Base-by-base conservation (phyloP, 2,888 invertebrate genomes). In the Thelaira solivaga region DNA sequence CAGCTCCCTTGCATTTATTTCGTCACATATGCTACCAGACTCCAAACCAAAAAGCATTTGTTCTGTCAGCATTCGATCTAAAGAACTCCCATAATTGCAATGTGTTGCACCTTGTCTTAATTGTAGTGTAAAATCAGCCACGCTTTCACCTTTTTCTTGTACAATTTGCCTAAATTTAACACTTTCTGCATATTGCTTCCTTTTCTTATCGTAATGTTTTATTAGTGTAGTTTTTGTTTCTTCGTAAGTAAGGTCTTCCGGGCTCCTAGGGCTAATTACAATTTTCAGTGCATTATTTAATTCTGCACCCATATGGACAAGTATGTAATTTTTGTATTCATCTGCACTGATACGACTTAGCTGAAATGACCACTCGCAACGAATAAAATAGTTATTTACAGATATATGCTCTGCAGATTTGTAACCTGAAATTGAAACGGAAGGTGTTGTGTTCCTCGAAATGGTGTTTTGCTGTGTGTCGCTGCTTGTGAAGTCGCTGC, bases 1-100 rank as follows among this genome's bases (percentile, higher is more conserved):
- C 39, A 16, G n/a, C 39, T 31, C 11, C 31, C 11, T 31, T n/a
- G 51, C 65, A 29, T 73, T 81, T 10, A 80, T 74, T 26, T 77
- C 76, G 41, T 81, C 76, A 16, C 80, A 80, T 3, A 68, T 51
- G 4, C 26, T 24, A 24, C 76, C 62, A 8, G 67, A 69, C 36
- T 39, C 31, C 3, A 31, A 11, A 7, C 78, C 76, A 41, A 55
- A 72, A 20, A 80, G 13, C 13, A 82, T 13, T 55, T 81, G 80
- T 26, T 81, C 80, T 7, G 61, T 68, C 7, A 81, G 55, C 78
- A 77, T 31, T 2, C 36, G 13, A 6, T n/a, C n/a, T 4, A 36
- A 8, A 47, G 76, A 77, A 2, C 36, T 43, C 5, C 55, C 45
- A 26, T 62, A 62, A 4, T 72, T 29, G 5, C 36, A 36, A 13